Evolutionary conservation across 2,888 invertebrate genomes (phyloP).

Genomic region (Amblyjoppa fuscipennis): DNA sequence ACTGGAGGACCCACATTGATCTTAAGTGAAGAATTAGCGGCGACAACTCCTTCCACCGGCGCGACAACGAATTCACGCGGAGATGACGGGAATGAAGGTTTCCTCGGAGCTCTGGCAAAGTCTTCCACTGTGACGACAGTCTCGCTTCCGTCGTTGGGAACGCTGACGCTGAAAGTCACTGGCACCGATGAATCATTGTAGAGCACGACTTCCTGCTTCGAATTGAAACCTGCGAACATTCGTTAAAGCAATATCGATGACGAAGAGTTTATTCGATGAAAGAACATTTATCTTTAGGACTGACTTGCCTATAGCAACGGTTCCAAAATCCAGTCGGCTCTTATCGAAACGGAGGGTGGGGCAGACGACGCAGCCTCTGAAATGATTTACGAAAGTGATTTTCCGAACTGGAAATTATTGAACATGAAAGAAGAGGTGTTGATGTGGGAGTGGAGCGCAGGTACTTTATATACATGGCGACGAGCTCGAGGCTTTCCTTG

Average conservation of each 20-base stretch:
- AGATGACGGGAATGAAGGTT: slow-evolving; percentile 85
- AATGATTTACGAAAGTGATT: slow-evolving; percentile 73
- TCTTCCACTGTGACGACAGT: slow-evolving; percentile 86
- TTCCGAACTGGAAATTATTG: background rate
- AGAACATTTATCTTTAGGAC: slow-evolving; percentile 13
- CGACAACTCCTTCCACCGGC: slow-evolving; percentile 86
- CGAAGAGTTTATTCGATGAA: background rate
- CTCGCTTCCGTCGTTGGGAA: slow-evolving; percentile 87
- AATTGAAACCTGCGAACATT: slow-evolving; percentile 85
- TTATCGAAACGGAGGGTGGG: slow-evolving; percentile 87
- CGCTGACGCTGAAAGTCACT: slow-evolving; percentile 86
- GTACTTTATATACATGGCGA: slow-evolving; percentile 88
- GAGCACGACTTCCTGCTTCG: slow-evolving; percentile 85
- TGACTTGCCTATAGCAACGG: slow-evolving; percentile 86
- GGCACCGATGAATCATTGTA: slow-evolving; percentile 87
- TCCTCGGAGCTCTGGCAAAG: slow-evolving; percentile 84
- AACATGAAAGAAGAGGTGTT: background rate
- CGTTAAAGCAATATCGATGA: slow-evolving; percentile 24
- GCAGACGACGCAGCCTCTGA: slow-evolving; percentile 88
- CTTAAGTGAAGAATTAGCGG: slow-evolving; percentile 85
- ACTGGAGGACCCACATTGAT: slow-evolving; percentile 83
- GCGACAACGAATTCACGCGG: slow-evolving; percentile 87
- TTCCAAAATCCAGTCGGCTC: slow-evolving; percentile 87
- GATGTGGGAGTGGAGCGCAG: background rate
- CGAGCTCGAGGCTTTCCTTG: slow-evolving; percentile 87